These are phyloP conservation scores for Acronicta aceris DNA, from an alignment of 2,888 invertebrate species.

Conservation along the genomic window DNA sequence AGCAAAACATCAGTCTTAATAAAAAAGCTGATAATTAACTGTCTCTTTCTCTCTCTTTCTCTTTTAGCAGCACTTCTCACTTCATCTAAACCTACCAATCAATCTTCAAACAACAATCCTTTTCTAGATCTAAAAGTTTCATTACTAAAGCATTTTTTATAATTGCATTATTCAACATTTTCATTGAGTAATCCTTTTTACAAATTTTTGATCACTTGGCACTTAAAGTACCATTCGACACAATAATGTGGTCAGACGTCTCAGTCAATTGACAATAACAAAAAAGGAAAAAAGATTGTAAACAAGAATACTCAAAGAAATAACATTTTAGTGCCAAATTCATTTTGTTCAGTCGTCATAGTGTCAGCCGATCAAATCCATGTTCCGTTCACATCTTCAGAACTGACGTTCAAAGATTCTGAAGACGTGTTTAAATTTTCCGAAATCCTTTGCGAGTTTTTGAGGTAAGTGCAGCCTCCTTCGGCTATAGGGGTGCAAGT, in stretches of 20 bases:
- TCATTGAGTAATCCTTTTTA: constrained; percentile 17
- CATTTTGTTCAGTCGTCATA: constrained; percentile 34
- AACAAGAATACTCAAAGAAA: constrained; percentile 25
- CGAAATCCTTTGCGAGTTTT: neutral
- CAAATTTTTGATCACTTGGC: constrained; percentile 4
- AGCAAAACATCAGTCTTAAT: too few species aligned
- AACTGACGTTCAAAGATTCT: neutral
- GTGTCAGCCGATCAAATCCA: constrained; percentile 9
- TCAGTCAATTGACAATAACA: too few species aligned
- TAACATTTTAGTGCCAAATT: constrained; percentile 21
- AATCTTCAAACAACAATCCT: constrained; percentile 32
- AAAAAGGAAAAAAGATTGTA: neutral
- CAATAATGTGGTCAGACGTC: neutral
- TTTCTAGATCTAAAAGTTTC: constrained; percentile 47
- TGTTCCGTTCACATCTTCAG: constrained; percentile 9
- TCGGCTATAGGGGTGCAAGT: constrained; percentile 46
- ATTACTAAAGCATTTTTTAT: constrained; percentile 42
- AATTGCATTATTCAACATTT: constrained; percentile 11
- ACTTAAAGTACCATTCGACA: constrained; percentile 3
- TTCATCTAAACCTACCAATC: constrained; percentile 18
- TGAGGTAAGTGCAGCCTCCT: constrained; percentile 54
- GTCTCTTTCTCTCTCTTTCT: constrained; percentile 1
- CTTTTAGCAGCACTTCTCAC: constrained; percentile 43
- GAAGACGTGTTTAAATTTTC: neutral
- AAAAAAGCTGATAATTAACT: too few species aligned